phyloP scores from a whole-genome alignment of 2,113 vertebrate species.

The Phrynosoma platyrhinos region DNA sequence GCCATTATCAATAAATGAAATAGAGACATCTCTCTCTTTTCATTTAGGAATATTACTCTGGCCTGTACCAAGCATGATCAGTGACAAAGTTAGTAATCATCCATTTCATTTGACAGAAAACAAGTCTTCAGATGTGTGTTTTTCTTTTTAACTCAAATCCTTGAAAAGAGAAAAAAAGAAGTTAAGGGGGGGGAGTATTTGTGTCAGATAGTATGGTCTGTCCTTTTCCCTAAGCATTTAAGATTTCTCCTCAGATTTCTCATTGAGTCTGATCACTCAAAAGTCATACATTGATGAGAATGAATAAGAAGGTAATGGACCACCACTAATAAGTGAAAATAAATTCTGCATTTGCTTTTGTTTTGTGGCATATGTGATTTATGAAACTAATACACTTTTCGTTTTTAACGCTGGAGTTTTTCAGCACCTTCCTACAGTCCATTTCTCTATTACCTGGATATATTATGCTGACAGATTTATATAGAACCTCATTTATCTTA shows the following conservation, averaged over 20 bases:
- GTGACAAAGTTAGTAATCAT: background rate
- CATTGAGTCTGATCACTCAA: background rate
- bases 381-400: conserved; percentile 33
- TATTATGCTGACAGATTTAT: conserved; percentile 26
- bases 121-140: conserved; percentile 32
- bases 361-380: conserved; percentile 26
- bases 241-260: conserved; percentile 24
- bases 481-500: background rate
- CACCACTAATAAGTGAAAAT: conserved; percentile 30
- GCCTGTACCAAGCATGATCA: background rate
- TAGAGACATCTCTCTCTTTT: conserved; percentile 23
- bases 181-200: conserved; percentile 19
- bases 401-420: conserved; percentile 22
- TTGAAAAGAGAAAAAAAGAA: conserved; percentile 4
- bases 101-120: conserved; percentile 27
- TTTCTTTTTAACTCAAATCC: conserved; percentile 10
- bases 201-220: background rate
- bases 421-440: background rate
- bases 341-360: background rate
- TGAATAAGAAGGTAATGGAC: background rate
- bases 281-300: background rate
- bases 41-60: background rate
- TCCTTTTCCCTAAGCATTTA: background rate
- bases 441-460: background rate
- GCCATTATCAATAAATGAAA: background rate